Base-by-base conservation (phyloP, 2,888 invertebrate genomes). In the Papilio demoleus region DNA sequence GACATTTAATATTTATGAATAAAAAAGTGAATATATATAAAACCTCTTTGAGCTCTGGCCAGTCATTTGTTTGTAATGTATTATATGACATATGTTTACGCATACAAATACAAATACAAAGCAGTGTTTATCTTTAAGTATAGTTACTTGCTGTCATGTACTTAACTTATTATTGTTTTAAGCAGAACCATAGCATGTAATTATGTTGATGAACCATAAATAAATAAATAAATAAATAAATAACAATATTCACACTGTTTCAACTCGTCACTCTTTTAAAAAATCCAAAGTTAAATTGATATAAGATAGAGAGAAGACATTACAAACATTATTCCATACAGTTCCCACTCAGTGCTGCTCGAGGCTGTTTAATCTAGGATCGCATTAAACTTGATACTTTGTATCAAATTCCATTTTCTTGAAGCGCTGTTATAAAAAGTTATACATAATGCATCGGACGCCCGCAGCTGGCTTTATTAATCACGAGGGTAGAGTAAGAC, bases 311-410 rank as follows among this genome's bases (percentile, higher is more conserved):
- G 61, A 72, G 69, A 61, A 53, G 42, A 42, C 40, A 65, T 69
- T 50, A 61, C 31, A 42, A 71, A 74, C 72, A 77, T 75, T 71
- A 73, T 75, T 76, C 70, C 69, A 74, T 74, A 71, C 72, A 72
- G 71, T 74, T 72, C 70, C 74, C 53, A 70, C 58, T 74, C 74
- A 74, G 73, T 81, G 78, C 83, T 81, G 81, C 83, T 81, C 79
- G 79, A 79, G 79, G 75, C 79, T 81, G 83, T 87, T 87, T 90
- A 90, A 89, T 90, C 89, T 90, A 73, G 81, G 82, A 87, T 87
- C 87, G 81, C 90, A 91, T 90, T 90, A 90, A 88, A 92, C 88
- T 90, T 90, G 86, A 90, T 88, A 88, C 90, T 90, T 90, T 90
- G 90, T 92, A 88, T 90, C 83, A 89, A 90, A 92, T 91, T 91